Conservation (phyloP, 1,140 invertebrate genomes). For the Gonatopus flavifemur region DNA sequence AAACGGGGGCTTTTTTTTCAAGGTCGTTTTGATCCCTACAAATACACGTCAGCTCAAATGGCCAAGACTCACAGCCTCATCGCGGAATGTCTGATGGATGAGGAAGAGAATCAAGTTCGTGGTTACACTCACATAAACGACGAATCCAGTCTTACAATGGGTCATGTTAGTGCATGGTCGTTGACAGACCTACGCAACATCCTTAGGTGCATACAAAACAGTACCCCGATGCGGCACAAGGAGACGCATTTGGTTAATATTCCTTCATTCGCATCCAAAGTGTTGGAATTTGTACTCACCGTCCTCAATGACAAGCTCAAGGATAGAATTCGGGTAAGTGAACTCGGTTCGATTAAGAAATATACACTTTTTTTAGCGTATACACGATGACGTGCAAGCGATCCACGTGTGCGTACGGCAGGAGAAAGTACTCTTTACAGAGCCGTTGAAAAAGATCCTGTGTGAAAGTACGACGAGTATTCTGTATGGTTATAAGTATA, state of each 20-base stretch:
- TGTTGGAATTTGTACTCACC: slow-evolving; percentile 77
- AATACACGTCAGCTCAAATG: slow-evolving; percentile 74
- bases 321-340: slow-evolving; percentile 70
- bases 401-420: too few species aligned
- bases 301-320: slow-evolving; percentile 81
- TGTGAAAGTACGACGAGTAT: background rate
- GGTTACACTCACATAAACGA: slow-evolving; percentile 84
- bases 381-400: too few species aligned
- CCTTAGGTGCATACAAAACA: slow-evolving; percentile 79
- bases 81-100: slow-evolving; percentile 75
- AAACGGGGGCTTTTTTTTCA: slow-evolving; percentile 18
- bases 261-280: slow-evolving; percentile 71
- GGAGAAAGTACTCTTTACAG: too few species aligned
- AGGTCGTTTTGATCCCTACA: slow-evolving; percentile 74
- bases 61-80: slow-evolving; percentile 74
- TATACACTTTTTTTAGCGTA: too few species aligned
- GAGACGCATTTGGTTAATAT: slow-evolving; percentile 83
- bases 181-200: slow-evolving; percentile 76
- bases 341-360: too few species aligned
- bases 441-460: too few species aligned
- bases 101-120: slow-evolving; percentile 75
- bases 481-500: background rate
- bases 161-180: slow-evolving; percentile 79
- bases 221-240: slow-evolving; percentile 85
- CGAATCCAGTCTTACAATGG: slow-evolving; percentile 79